Base-by-base conservation (phyloP, 2,113 vertebrate species). In the Rhinolophus sinicus region DNA sequence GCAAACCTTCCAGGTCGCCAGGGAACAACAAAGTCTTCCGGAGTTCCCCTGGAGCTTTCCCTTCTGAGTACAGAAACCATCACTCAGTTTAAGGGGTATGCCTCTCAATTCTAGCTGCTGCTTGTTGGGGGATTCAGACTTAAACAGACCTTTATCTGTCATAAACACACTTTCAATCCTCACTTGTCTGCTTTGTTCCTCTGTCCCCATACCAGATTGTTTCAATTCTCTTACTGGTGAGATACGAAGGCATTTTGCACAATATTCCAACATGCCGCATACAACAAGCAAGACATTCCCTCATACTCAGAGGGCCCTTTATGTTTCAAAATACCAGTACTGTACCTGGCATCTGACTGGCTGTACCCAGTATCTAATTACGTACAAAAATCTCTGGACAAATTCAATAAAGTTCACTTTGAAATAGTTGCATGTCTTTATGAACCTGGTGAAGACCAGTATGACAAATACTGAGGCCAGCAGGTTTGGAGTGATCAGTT, bases 21-120 rank as follows among this genome's bases (percentile, higher is more conserved):
- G 54, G 35, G 44, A 60, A 15, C 72, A 26, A 54, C 13, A 2
- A 12, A 70, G 44, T 86, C 73, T 65, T 33, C 28, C 84, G 50
- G 47, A 30, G 76, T 24, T 8, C 47, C 82, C 44, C 47, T n/a
- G 44, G 69, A 47, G 72, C 52, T 35, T 72, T 81, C n/a, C 13
- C 58, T 90, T 24, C 22, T n/a, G 10, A 62, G 26, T 26, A 56
- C 62, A 78, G 89, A 95, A 96, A 95, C 56, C 50, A 73, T 54
- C 52, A 47, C 26, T 69, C 22, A 21, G 33, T 22, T 84, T 44
- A 88, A 70, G 1, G 8, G 95, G 26, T 64, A n/a, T 47, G 19
- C 30, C 58, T 77, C 84, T 95, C 47, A 3, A 54, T 65, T 50
- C 60, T n/a, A 67, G 50, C 18, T 72, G 87, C 38, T 93, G 90